Conservation (phyloP, 1,140 invertebrate species). For the Myzus persicae region DNA sequence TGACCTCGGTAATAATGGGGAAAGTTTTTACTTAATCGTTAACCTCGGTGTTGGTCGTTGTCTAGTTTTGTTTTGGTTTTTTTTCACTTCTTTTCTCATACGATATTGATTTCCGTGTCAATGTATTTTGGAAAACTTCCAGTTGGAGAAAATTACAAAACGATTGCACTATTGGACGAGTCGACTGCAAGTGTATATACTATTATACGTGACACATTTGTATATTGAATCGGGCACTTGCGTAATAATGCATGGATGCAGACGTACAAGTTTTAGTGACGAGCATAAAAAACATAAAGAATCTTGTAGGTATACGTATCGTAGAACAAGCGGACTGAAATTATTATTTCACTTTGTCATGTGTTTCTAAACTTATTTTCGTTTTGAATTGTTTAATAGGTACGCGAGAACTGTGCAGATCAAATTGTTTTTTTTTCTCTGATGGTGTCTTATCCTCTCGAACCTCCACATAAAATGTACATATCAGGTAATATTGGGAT, state of each 20-base stretch:
- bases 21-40: constrained; percentile 24
- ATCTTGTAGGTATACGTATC: background rate
- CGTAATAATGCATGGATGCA: background rate
- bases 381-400: background rate
- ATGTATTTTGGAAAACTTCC: background rate
- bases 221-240: background rate
- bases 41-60: background rate
- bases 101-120: background rate
- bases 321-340: too few species aligned
- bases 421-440: background rate
- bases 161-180: background rate
- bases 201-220: background rate
- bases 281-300: background rate
- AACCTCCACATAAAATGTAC: too few species aligned
- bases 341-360: background rate
- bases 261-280: background rate
- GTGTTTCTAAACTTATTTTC: background rate
- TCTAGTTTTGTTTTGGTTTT: background rate
- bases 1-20: background rate
- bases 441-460: too few species aligned
- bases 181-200: background rate
- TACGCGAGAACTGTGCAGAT: background rate
- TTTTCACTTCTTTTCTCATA: background rate
- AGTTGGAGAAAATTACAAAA: background rate
- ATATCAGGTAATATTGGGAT: too few species aligned